Evolutionary conservation across 1,140 invertebrate genomes (phyloP).

Genomic region (Drosophila mayri): DNA sequence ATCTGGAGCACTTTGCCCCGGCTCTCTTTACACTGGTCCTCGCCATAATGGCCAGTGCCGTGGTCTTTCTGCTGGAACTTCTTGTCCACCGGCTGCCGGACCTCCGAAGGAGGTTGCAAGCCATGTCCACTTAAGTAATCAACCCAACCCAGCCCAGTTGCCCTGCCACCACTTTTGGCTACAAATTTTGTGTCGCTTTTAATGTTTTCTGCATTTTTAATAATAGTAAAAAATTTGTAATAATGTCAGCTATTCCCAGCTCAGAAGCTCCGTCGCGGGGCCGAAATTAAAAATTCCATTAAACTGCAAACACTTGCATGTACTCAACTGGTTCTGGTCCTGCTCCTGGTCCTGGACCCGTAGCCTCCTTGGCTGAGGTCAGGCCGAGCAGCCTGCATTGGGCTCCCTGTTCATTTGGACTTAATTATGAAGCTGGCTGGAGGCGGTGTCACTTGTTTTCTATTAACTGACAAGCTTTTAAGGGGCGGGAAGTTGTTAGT

Average conservation of each 20-base stretch:
- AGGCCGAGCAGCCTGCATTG: slow-evolving; percentile 17
- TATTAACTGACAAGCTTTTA: slow-evolving; percentile 69
- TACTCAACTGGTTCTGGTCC: slow-evolving; percentile 5
- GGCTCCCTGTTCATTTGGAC: slow-evolving; percentile 54
- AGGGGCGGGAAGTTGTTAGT: slow-evolving; percentile 23
- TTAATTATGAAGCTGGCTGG: slow-evolving; percentile 63
- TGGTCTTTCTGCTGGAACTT: slow-evolving; percentile 63
- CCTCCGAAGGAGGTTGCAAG: slow-evolving; percentile 3
- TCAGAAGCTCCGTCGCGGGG: slow-evolving; percentile 26
- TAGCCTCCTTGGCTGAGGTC: slow-evolving; percentile 13
- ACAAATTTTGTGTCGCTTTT: slow-evolving; percentile 50
- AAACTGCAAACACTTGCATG: slow-evolving; percentile 73
- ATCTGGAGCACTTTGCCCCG: slow-evolving; percentile 73
- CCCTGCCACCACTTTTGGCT: slow-evolving; percentile 37
- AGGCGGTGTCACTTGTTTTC: slow-evolving; percentile 54
- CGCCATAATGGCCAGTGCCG: slow-evolving; percentile 57
- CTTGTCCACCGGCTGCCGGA: slow-evolving; percentile 35
- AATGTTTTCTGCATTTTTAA: slow-evolving; percentile 66
- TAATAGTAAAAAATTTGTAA: slow-evolving; percentile 65
- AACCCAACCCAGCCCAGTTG: not conserved
- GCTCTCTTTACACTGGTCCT: slow-evolving; percentile 58
- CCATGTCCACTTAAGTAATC: slow-evolving; percentile 51
- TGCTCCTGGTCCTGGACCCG: not conserved
- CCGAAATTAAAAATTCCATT: slow-evolving; percentile 78
- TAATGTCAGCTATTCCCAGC: slow-evolving; percentile 57